phyloP scores from a whole-genome alignment of 2,888 invertebrate species.

The Athalia circularis region DNA sequence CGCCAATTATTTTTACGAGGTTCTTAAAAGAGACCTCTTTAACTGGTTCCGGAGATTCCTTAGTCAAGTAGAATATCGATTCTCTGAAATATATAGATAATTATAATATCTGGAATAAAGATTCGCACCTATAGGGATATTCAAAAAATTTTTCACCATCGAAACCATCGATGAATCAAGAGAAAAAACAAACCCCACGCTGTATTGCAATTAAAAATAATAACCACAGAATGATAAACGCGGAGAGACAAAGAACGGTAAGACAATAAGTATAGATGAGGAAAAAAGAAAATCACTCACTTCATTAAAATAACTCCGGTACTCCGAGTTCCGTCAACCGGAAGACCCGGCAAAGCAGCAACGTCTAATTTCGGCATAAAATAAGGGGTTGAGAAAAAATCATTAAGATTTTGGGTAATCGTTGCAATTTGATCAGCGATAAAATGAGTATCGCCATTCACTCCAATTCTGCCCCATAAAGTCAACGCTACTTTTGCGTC shows the following conservation, averaged over 20 bases:
- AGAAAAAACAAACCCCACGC: too few relatives aligned
- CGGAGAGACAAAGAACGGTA: background rate
- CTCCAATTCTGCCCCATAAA: constrained; percentile 50
- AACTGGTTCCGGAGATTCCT: constrained; percentile 56
- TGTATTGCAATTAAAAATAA: background rate
- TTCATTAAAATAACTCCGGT: constrained; percentile 63
- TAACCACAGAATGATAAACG: background rate
- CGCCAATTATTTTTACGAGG: constrained; percentile 66
- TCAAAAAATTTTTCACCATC: too few relatives aligned
- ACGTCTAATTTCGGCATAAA: constrained; percentile 63
- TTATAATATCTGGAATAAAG: background rate
- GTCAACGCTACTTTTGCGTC: constrained; percentile 40
- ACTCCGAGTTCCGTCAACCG: constrained; percentile 55
- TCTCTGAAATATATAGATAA: constrained; percentile 56
- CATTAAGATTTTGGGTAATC: constrained; percentile 52
- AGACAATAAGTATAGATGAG: background rate
- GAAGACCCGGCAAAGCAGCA: constrained; percentile 57
- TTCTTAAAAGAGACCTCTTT: constrained; percentile 59
- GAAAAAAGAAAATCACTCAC: constrained; percentile 52
- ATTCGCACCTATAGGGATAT: background rate
- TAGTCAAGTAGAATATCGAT: constrained; percentile 57
- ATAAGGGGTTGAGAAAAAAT: constrained; percentile 59
- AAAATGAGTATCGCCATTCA: constrained; percentile 54
- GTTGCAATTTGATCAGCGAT: constrained; percentile 57
- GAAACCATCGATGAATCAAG: too few relatives aligned